A percentile compares a stretch with the other conserved stretches of the same genome.
Evolutionary conservation across 2,888 invertebrate genomes (phyloP).

Genomic region (Ephialtes manifestator): DNA sequence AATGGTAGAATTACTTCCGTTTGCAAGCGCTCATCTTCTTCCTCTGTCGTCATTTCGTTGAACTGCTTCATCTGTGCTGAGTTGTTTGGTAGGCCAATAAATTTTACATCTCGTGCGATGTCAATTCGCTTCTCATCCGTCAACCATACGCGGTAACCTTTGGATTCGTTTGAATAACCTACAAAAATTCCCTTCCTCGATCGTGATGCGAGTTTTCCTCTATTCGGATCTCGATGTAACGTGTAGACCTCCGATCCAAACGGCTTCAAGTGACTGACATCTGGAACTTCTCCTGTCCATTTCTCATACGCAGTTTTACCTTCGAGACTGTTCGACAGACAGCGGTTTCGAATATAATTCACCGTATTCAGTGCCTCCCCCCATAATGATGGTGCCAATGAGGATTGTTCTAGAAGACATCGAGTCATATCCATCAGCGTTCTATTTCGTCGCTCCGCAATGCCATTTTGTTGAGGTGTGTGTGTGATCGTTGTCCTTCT

Average conservation of each 20-base stretch:
- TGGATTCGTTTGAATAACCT: conserved; percentile 58
- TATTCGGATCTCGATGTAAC: conserved; percentile 38
- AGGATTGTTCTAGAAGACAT: conserved; percentile 72
- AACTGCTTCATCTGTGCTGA: too few relatives aligned
- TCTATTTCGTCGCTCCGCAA: conserved; percentile 76
- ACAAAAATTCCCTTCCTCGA: conserved; percentile 53
- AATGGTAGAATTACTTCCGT: too few relatives aligned
- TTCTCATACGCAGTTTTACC: conserved; percentile 68
- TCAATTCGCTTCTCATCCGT: conserved; percentile 55
- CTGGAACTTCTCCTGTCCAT: conserved; percentile 63
- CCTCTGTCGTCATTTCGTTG: too few relatives aligned
- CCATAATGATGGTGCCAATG: conserved; percentile 74
- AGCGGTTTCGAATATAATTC: conserved; percentile 75
- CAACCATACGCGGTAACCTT: conserved; percentile 68
- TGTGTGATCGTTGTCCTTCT: conserved; percentile 70
- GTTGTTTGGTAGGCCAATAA: conserved; percentile 43
- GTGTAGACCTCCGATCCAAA: conserved; percentile 71
- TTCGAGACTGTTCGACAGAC: conserved; percentile 66
- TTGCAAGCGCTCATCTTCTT: too few relatives aligned
- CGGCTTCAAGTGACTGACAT: conserved; percentile 69
- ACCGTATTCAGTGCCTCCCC: conserved; percentile 74
- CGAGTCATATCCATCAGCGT: conserved; percentile 77
- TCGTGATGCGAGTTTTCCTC: conserved; percentile 58
- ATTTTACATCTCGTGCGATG: conserved; percentile 66
- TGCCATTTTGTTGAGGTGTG: conserved; percentile 76